Base-by-base conservation (phyloP, 2,797 vertebrate genomes). In the Pseudomugil tenellus region DNA sequence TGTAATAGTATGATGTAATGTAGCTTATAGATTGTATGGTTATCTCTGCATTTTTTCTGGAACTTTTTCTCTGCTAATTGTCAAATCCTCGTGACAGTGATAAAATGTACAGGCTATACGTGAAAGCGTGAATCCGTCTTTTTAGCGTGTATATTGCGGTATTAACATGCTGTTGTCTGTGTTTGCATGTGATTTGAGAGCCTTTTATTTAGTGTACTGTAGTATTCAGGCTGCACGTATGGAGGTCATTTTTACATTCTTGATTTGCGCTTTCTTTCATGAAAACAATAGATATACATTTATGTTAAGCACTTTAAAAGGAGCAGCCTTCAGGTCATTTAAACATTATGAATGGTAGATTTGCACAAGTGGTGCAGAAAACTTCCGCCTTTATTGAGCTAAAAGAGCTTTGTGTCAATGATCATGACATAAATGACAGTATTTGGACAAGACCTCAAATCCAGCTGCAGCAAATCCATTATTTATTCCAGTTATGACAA, bases 401-500 rank as follows among this genome's bases (percentile, higher is more conserved):
- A 0, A 43, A 48, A 58, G 14, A 39, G 19, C 31, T 83, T 59
- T 53, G 28, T 58, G 77, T 73, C 37, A 39, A 52, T 60, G 39
- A 74, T 43, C 26, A 21, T 26, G 14, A 62, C 64, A 57, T 58
- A 25, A 72, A 69, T 71, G 16, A 64, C 53, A 58, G 3, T 58
- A 32, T 74, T 75, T 80, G 53, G 64, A 74, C 59, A 58, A 63
- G 70, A 58, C 51, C 11, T 63, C 41, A 67, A 67, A 62, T 64
- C 31, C 53, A 71, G 31, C 74, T 68, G 80, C 76, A 79, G 72
- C 57, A 67, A 83, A 85, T 88, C 70, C 72, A 81, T 84, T 75
- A 87, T 89, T 87, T 16, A 87, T 89, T 68, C 69, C 21, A 87
- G 69, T 82, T 86, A n/a, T 64, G 58, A 64, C 63, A 67, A 71